Evolutionary conservation across 2,888 invertebrate species (phyloP).

Genomic region (Epistrophe eligans): DNA sequence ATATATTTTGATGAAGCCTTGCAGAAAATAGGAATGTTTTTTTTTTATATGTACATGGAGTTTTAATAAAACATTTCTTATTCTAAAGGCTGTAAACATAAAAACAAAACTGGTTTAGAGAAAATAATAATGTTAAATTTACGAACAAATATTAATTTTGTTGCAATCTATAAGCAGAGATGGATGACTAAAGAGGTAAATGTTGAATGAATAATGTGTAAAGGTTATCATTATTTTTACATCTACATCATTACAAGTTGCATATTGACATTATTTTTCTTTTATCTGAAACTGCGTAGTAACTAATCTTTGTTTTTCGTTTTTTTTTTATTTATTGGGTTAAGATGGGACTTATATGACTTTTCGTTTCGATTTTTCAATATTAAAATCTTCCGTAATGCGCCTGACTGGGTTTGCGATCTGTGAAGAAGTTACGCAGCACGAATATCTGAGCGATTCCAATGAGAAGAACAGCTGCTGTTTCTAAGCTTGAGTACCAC

Average conservation of each 20-base stretch:
- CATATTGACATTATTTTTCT: constrained; percentile 11
- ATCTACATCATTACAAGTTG: background rate
- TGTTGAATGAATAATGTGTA: background rate
- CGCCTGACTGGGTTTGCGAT: constrained; percentile 86
- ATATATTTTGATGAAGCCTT: constrained; percentile 15
- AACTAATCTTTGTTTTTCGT: constrained; percentile 69
- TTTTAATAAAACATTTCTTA: background rate
- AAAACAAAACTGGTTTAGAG: background rate
- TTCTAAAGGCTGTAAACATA: constrained; percentile 8
- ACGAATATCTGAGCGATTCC: constrained; percentile 96
- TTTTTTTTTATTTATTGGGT: constrained; percentile 43
- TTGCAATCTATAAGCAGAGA: background rate
- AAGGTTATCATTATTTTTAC: background rate
- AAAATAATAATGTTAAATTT: background rate
- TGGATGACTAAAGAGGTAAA: constrained; percentile 3
- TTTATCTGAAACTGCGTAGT: constrained; percentile 53
- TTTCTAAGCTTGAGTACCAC: constrained; percentile 96
- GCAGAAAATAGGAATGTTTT: constrained; percentile 16
- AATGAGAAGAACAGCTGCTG: constrained; percentile 92
- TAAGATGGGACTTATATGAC: constrained; percentile 53
- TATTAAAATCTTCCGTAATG: constrained; percentile 81
- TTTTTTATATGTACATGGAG: constrained; percentile 26
- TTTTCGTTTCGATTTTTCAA: constrained; percentile 30
- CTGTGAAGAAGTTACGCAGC: constrained; percentile 95
- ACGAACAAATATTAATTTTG: background rate